Percentiles rank a stretch among this genome's conserved stretches.
phyloP scores from a whole-genome alignment of 2,113 vertebrate genomes.

The Ovis aries region DNA sequence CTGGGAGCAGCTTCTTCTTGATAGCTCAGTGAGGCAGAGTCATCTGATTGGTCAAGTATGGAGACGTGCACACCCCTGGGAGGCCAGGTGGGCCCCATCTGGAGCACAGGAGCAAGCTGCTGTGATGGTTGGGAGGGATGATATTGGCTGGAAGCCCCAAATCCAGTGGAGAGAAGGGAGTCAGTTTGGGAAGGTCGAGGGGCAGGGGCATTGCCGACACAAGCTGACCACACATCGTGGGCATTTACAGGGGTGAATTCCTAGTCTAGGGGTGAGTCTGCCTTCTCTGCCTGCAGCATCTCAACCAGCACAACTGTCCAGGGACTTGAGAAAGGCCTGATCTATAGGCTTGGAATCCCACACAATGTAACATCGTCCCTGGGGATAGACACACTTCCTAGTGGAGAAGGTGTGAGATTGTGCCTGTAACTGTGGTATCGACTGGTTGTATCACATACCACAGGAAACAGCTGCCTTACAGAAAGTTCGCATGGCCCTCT shows the following conservation, averaged over 20 bases:
- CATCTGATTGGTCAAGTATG: neutral
- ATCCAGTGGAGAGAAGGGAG: neutral
- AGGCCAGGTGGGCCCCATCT: neutral
- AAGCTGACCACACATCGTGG: neutral
- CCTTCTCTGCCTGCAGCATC: neutral
- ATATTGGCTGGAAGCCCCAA: neutral
- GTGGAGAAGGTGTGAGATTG: neutral
- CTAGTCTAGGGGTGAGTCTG: neutral
- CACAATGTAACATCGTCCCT: neutral
- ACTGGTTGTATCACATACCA: neutral
- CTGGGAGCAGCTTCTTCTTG: neutral
- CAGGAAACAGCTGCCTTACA: neutral
- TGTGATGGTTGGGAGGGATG: neutral
- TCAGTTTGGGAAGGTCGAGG: neutral
- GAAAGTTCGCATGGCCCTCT: neutral
- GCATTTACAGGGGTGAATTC: neutral
- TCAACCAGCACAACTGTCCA: neutral
- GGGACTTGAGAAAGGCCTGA: neutral
- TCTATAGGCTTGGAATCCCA: neutral
- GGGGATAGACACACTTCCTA: neutral
- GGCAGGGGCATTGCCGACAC: neutral
- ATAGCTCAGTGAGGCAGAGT: neutral
- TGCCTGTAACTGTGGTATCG: rapidly evolving
- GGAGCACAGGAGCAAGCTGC: neutral
- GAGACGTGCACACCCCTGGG: rapidly evolving